Evolutionary conservation across 1,140 invertebrate species (phyloP), one percentile per base, ranked within the genome.

Genomic region (Saccostrea glomerata): DNA sequence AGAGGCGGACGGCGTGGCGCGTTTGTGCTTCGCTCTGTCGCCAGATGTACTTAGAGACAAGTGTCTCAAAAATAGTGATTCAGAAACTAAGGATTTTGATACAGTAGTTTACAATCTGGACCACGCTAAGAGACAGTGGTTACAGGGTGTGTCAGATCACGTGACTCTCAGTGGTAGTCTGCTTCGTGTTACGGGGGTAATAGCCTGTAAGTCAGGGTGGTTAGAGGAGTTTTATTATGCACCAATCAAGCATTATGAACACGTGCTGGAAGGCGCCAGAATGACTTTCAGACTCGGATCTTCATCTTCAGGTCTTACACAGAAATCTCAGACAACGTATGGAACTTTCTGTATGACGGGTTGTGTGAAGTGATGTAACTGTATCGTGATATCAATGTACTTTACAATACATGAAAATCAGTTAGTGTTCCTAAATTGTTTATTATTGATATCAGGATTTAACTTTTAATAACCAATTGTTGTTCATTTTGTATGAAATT

Each of bases 241-340:
- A 3, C 70, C 70, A 77, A 77, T 77, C 30, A 77, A 77, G 25
- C 25, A 77, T 36, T 77, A 77, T 77, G 70, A 77, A 36, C 70
- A 77, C 25, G 70, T 77, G 15, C 13, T 77, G 70, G 70, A 77
- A 25, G 70, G 70, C 25, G 70, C 70, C 30, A 77, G 15, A 77
- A 77, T 77, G 70, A 77, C 70, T 30, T 30, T 77, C 70, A 77
- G 70, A 77, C 23, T 77, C 25, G 25, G 15, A 25, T 77, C 70
- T 25, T 77, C 23, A 15, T 77, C 70, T 12, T 25, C 70, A 36
- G 25, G 70, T 12, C 70, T 77, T 13, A 17, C 7, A 4, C 23
- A 36, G 70, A 77, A 25, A 30, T 77, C 70, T 12, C 70, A 77
- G 25, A 77, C 70, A 77, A 77, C 70, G 3, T 77, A 77, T 30